These are phyloP conservation scores for Cepaea nemoralis DNA, from an alignment of 1,140 invertebrate species.

Conservation along the genomic window DNA sequence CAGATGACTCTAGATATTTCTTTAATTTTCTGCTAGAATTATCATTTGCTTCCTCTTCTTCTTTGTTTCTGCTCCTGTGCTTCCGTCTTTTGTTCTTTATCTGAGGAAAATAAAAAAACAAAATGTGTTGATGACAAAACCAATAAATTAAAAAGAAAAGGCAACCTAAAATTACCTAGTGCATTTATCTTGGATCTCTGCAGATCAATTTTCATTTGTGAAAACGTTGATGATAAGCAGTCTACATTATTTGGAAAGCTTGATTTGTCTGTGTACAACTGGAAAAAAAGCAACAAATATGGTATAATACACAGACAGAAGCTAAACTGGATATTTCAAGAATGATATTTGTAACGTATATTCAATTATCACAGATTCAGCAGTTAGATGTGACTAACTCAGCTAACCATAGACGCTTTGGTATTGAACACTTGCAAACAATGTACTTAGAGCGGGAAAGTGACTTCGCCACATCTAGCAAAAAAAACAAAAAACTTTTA, in stretches of 20 bases:
- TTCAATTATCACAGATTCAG: too few species aligned
- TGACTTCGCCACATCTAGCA: too few species aligned
- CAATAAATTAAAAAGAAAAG: neutral
- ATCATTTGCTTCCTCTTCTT: too few species aligned
- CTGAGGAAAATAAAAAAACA: slow-evolving; percentile 10
- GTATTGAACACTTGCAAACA: too few species aligned
- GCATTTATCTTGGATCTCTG: slow-evolving; percentile 20
- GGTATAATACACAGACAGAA: neutral
- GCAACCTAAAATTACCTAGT: slow-evolving; percentile 28
- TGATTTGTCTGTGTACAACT: neutral
- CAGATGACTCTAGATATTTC: neutral
- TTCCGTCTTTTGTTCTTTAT: neutral
- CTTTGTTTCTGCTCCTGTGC: neutral
- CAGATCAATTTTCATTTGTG: slow-evolving; percentile 4
- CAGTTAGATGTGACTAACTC: too few species aligned
- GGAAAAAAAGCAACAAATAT: neutral
- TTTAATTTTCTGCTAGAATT: neutral
- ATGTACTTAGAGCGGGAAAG: too few species aligned
- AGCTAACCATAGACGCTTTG: too few species aligned
- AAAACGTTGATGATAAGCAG: slow-evolving; percentile 7
- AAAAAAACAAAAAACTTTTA: too few species aligned
- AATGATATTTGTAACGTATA: too few species aligned
- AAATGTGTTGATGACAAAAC: slow-evolving; percentile 4
- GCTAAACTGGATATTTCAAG: too few species aligned
- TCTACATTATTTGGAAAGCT: neutral